Base-by-base conservation (phyloP, 2,888 invertebrate species). In the Druceiella hillmani region DNA sequence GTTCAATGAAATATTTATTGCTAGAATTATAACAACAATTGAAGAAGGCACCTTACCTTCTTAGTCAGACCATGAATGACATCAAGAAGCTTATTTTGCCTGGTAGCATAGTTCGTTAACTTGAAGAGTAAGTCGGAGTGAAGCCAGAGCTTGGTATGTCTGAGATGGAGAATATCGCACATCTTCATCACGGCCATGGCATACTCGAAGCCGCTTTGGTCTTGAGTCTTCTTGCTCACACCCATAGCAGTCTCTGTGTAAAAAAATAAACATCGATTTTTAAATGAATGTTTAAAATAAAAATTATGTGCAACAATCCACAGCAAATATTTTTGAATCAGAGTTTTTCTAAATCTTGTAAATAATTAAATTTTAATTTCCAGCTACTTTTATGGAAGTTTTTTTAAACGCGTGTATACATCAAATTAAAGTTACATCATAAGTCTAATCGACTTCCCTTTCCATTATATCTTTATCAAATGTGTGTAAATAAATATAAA, bases 181-280 rank as follows among this genome's bases (percentile, higher is more conserved):
- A 89, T 86, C 56, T 88, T 87, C 87, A 88, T 88, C 3, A 89
- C 88, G 44, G 88, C 88, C 79, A 86, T 80, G 1, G 88, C 88
- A 52, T 88, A 89, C 61, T 88, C 88, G 52, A 80, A 84, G 24
- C 87, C 87, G 45, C 85, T 86, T 56, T 80, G 79, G 49, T 83
- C 84, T 62, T 88, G 88, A 1, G 87, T 87, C 46, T 75, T 78
- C 58, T 87, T 87, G 51, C 83, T 87, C 0, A 89, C 88, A 33
- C 89, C 89, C 89, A 89, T 89, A 1, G 87, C 89, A 22, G 89
- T 89, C 74, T 89, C 88, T 83, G 57, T 22, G 62, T 62, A 36
- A 40, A 43, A 37, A 39, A 20, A 13, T 20, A 2, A 36, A 10
- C 16, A 7, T 12, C 10, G 15, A 20, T 7, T 20, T 20, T 20